Base-by-base conservation (phyloP, 2,888 invertebrate species). In the Cerastoderma edule region DNA sequence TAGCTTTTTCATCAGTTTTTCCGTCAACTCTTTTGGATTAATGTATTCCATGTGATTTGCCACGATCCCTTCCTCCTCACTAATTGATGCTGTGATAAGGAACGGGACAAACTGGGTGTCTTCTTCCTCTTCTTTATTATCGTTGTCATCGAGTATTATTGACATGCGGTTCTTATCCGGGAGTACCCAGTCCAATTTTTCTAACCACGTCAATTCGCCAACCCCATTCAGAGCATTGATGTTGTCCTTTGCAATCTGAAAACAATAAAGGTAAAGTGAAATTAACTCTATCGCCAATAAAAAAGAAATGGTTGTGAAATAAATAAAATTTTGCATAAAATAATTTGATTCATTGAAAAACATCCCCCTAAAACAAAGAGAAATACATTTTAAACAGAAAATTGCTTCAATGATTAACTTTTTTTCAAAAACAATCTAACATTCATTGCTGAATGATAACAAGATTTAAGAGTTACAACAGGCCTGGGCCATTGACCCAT, bases 191-290 rank as follows among this genome's bases (percentile, higher is more conserved):
- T 87, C 85, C 63, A 89, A 67, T 8, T 50, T 71, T 30, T 82
- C 64, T 32, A 89, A 70, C 22, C 69, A 70, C 6, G 56, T 71
- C 19, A 88, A 75, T 35, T 80, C 72, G n/a, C 73, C 65, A 10
- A 88, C 83, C 28, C 84, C 80, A 16, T 76, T 69, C 65, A 88
- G 44, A 16, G 87, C 83, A 53, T 84, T 85, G 24, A 83, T 77
- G 79, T 89, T 89, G 22, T 87, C 83, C 63, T 79, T 60, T n/a
- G 87, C 85, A 50, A 82, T 70, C 89, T 89, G 75, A 2, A 85
- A 79, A 46, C 57, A 46, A 33, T 16, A 13, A 44, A 44, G 8
- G 44, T 44, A 50, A 50, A 16, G 50, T 6, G 10, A 22, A 16
- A n/a, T 50, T 10, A 50, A 6, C 6, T 16, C 22, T 50, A 50